These are phyloP conservation scores for Cotesia typhae DNA, from an alignment of 1,140 invertebrate genomes.

Conservation along the genomic window DNA sequence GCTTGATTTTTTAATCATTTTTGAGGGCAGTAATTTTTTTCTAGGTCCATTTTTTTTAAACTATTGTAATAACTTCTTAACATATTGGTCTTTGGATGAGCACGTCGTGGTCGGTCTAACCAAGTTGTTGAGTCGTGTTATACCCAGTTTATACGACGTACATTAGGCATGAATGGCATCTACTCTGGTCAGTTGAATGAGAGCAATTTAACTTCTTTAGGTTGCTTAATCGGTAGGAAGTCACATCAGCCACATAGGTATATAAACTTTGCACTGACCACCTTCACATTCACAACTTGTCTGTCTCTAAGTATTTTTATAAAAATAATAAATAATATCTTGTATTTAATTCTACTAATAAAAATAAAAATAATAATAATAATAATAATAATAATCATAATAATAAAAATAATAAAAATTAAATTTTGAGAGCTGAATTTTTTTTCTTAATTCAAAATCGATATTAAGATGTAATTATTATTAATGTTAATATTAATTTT, in stretches of 20 bases:
- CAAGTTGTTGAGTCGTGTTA: slow-evolving; percentile 65
- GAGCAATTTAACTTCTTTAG: slow-evolving; percentile 68
- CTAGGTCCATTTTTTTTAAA: no score
- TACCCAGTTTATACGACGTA: slow-evolving; percentile 67
- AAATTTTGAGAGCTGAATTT: neutral
- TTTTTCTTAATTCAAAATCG: no score
- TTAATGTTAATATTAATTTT: no score
- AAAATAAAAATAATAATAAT: neutral
- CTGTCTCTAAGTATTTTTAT: neutral
- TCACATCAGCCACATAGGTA: slow-evolving; percentile 55
- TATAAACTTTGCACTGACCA: slow-evolving; percentile 38
- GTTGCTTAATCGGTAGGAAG: slow-evolving; percentile 67
- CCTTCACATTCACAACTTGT: slow-evolving; percentile 31
- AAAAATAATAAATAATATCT: neutral
- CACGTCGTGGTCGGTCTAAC: slow-evolving; percentile 12
- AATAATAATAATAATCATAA: neutral
- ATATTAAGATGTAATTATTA: no score
- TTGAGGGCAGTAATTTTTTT: neutral
- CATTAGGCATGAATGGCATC: slow-evolving; percentile 68
- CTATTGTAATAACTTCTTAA: no score
- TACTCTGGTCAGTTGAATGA: slow-evolving; percentile 66
- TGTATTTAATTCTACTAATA: no score
- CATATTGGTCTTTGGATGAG: slow-evolving; percentile 11
- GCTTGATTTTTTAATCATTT: neutral
- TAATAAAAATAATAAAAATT: neutral